Conservation (phyloP, 1,140 invertebrate species). For the Riptortus pedestris region DNA sequence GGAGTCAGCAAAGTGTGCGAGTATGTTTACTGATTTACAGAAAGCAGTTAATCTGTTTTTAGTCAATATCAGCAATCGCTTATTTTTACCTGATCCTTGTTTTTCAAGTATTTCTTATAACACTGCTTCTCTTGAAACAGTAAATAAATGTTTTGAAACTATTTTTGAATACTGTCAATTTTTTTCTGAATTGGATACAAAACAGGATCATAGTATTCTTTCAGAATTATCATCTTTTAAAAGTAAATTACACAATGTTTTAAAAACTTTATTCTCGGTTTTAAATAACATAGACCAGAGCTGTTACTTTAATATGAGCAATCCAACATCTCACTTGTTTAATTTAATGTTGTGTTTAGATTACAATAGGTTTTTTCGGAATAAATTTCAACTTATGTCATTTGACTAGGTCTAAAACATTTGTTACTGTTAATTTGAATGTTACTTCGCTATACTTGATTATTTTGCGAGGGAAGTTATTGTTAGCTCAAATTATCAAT, state of each 20-base stretch:
- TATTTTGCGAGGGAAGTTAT: too few species aligned
- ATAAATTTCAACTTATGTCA: conserved; percentile 2
- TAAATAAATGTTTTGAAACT: not conserved
- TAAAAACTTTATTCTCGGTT: conserved; percentile 2
- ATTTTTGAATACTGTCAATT: not conserved
- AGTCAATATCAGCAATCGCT: not conserved
- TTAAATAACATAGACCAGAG: conserved; percentile 1
- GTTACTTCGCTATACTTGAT: too few species aligned
- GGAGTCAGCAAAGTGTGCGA: not conserved
- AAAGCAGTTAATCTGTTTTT: conserved; percentile 2
- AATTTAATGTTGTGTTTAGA: conserved; percentile 12
- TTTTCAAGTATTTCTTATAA: not conserved
- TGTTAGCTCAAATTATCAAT: too few species aligned
- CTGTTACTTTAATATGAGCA: not conserved
- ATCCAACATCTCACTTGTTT: not conserved
- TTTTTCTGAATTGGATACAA: not conserved
- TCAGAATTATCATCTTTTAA: not conserved
- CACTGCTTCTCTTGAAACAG: not conserved
- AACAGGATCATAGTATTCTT: not conserved
- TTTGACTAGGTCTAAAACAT: too few species aligned
- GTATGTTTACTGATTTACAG: conserved; percentile 1
- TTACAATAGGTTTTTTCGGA: not conserved
- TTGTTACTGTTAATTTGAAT: too few species aligned
- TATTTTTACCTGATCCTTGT: not conserved
- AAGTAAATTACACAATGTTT: not conserved